phyloP scores from a whole-genome alignment of 64 coral and sea anemone species.

The Acropora tenuis region DNA sequence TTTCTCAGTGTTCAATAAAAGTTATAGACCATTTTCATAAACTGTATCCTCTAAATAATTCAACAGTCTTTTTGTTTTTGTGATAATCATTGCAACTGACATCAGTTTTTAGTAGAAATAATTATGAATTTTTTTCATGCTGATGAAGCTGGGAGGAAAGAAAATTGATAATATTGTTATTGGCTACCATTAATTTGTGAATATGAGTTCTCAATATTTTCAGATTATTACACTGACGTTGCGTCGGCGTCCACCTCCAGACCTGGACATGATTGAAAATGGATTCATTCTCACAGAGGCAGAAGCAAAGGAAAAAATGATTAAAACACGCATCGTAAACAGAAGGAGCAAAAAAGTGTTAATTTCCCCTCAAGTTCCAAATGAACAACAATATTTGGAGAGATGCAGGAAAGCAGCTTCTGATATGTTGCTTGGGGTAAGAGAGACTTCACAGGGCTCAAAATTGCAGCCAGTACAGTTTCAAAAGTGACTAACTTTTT shows the following conservation, averaged over 20 bases:
- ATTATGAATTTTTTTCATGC: no score
- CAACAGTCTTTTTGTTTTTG: no score
- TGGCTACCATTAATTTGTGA: no score
- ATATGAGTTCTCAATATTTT: background rate
- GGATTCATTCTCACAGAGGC: conserved; percentile 89
- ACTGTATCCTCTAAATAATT: no score
- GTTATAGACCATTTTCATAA: no score
- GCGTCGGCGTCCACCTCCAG: conserved; percentile 84
- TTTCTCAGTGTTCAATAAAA: no score
- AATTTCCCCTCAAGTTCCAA: conserved; percentile 54
- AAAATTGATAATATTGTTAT: no score
- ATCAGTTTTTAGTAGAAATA: no score
- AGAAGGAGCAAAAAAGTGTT: conserved; percentile 89
- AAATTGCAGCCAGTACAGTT: no score
- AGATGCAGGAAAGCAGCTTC: conserved; percentile 72
- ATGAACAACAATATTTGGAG: conserved; percentile 81
- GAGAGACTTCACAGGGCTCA: background rate
- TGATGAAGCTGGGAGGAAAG: no score
- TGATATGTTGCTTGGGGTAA: conserved; percentile 90
- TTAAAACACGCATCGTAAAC: conserved; percentile 84
- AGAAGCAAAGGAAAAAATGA: conserved; percentile 85
- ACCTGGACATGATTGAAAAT: conserved; percentile 89
- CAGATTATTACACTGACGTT: conserved; percentile 82
- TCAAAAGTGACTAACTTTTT: no score
- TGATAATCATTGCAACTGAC: no score